Evolutionary conservation across 2,797 vertebrate genomes (phyloP), one percentile per base, ranked within the genome.

Genomic region (Malurus splendens): DNA sequence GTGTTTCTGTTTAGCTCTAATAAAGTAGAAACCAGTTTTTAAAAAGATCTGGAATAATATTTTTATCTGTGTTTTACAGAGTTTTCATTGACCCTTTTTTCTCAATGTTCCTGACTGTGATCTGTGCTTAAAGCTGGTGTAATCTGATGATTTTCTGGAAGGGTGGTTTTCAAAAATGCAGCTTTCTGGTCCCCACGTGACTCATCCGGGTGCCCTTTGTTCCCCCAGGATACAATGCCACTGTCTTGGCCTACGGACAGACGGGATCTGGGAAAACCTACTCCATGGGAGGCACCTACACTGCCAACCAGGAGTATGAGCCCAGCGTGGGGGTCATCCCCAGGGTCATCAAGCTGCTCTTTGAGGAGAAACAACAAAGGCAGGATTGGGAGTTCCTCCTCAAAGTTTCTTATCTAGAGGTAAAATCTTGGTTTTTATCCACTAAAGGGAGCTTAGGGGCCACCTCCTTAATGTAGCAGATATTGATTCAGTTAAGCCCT

Each of bases 201-300:
- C 54, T 88, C 52, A 72, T 23, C 3, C 0, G 0, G n/a, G 12
- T 15, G 10, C 41, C 74, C 70, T 95, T 27, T 96, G 84, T 88
- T 93, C 88, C 55, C 51, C 5, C 36, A 99, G 99, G 99, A 18
- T 99, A 99, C 80, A 98, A 99, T 94, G 98, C 99, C 45, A 99
- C 99, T 0, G 98, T 99, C 62, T 90, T 99, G 70, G 99, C 99
- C 12, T 99, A 99, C 3, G 99, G 99, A 33, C 99, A 99, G 95
- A 99, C 99, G 0, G 98, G 99, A 9, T 99, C 99, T 36, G 99
- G 99, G 45, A 99, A 99, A 94, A 99, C 99, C 0, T 99, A 98
- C 85, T 99, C 99, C 3, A 99, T 99, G 99, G 99, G 99, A 79
- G 98, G 99, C 55, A 96, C 98, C 6, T 99, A 99, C 86, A 99